Evolutionary conservation across 1,140 invertebrate genomes (phyloP), one percentile per base, ranked within the genome.

Genomic region (Drusus annulatus): DNA sequence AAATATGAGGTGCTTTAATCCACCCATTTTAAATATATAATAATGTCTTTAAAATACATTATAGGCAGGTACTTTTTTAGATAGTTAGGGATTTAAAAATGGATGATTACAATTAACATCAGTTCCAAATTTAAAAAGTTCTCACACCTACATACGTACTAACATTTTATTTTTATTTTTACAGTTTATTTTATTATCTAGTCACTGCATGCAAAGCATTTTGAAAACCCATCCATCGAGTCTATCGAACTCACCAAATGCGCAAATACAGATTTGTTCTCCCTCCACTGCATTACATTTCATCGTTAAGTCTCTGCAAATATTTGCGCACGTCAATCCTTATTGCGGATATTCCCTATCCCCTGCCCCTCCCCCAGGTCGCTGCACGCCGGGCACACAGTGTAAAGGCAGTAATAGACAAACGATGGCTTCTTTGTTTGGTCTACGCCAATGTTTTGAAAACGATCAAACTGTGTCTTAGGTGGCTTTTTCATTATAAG

Each of bases 271-370:
- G 62, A 63, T 31, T 63, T 31, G 7, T 28, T 63, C 25, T 63
- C 62, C 62, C 62, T 63, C 31, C 62, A 31, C 8, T 60, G 56
- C 56, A 8, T 23, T 76, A 58, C 79, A 79, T 83, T 83, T 83
- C 79, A 83, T 80, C 78, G 81, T 80, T 80, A 80, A 79, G 79
- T 79, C 76, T 28, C 76, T n/a, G 58, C 81, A 80, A 83, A 83
- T 83, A 83, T 83, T 83, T 83, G 79, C 56, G 8, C 54, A 45
- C 62, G 76, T 83, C 76, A 19, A 51, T 51, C 56, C 79, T 79
- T 80, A 80, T 80, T 80, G 81, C 78, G 51, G 25, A 63, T 28
- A 16, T 8, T 15, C 23, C 16, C 23, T 63, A 45, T 13, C 8
- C 10, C 10, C 0, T 15, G 3, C 31, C 28, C 10, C 25, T 28